Evolutionary conservation across 2,113 vertebrate genomes (phyloP), one percentile per base, ranked within the genome.

Genomic region (Pungitius pungitius): DNA sequence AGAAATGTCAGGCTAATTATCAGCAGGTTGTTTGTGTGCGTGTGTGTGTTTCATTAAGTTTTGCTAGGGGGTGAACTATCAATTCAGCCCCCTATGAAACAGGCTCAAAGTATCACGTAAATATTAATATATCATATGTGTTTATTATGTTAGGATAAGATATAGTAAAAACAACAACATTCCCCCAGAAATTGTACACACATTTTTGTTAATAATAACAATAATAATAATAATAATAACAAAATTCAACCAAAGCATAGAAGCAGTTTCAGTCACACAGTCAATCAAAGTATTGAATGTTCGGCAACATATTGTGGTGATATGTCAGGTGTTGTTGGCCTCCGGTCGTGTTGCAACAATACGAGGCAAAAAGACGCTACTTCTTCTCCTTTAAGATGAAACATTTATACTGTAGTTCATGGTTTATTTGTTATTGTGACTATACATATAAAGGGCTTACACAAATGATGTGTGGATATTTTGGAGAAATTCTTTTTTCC

Each of bases 1-100:
- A 59, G 35, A 75, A 73, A 82, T 68, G 40, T 74, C 75, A 71
- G 15, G 42, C 37, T 33, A 63, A 76, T 40, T 52, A 77, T 75
- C 67, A 60, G 49, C 65, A n/a, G 77, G 12, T 22, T 55, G 13
- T 26, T 12, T 43, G 8, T 72, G 51, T 14, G 24, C 22, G 4
- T 24, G 6, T 24, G 51, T 54, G 33, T 7, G 33, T 52, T 49
- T 12, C 10, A 12, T 51, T 51, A 22, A 24, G 49, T 52, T 51
- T 49, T 51, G 33, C 6, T 51, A 51, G 30, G 30, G 18, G 20
- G 45, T 8, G 47, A 51, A 51, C 22, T 51, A 13, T 22, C 47
- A 51, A 22, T n/a, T 51, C 20, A 51, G 14, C 51, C 52, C 12
- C 4, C 15, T 47, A 24, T 65, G 8, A 35, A 63, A 22, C 37